These are phyloP conservation scores for Carollia perspicillata DNA, from an alignment of 2,113 vertebrate genomes.

Conservation along the genomic window DNA sequence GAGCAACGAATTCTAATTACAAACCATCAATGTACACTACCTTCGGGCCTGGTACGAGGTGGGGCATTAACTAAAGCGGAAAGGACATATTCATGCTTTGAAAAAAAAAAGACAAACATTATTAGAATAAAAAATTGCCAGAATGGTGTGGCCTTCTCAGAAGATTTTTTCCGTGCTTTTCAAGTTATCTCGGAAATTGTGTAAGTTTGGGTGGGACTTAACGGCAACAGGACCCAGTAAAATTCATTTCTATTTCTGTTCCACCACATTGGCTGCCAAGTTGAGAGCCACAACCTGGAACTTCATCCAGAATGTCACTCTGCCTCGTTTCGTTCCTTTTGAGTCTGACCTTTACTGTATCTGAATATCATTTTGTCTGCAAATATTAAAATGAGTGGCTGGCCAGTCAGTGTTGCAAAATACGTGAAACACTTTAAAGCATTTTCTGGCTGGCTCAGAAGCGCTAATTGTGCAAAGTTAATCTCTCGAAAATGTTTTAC, in stretches of 20 bases:
- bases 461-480: conserved; percentile 75
- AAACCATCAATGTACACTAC: not conserved
- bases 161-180: not conserved
- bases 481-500: conserved; percentile 79
- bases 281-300: conserved; percentile 31
- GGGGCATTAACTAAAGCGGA: not conserved
- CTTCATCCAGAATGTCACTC: conserved; percentile 42
- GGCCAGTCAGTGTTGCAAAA: conserved; percentile 70
- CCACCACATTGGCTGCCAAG: not conserved
- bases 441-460: conserved; percentile 67
- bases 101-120: not conserved
- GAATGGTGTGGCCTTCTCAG: not conserved
- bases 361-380: conserved; percentile 72
- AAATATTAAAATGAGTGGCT: conserved; percentile 72
- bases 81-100: not conserved
- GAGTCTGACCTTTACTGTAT: conserved; percentile 63
- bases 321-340: conserved; percentile 43
- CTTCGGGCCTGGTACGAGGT: not conserved
- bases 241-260: conserved; percentile 26
- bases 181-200: not conserved
- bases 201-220: not conserved
- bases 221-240: not conserved
- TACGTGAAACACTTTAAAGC: conserved; percentile 69
- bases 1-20: not conserved
- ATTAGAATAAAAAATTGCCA: not conserved